phyloP scores from a whole-genome alignment of 2,888 invertebrate genomes.

The Trichogramma evanescens region DNA sequence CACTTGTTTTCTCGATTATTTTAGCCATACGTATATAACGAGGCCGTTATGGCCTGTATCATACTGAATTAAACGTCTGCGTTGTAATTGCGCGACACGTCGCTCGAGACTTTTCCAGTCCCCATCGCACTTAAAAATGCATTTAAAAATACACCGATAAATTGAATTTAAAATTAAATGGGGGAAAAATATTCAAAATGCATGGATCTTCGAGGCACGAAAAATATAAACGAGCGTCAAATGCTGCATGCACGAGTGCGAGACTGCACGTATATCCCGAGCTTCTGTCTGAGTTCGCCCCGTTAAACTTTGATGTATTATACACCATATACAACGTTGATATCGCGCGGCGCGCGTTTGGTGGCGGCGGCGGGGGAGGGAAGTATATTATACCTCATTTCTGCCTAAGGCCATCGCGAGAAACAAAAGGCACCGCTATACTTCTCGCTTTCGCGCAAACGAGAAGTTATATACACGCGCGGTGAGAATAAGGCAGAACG shows the following conservation, averaged over 20 bases:
- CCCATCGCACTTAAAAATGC: background rate
- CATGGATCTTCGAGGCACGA: too few species aligned
- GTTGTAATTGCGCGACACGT: too few species aligned
- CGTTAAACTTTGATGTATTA: slow-evolving; percentile 36
- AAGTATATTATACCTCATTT: too few species aligned
- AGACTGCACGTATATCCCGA: too few species aligned
- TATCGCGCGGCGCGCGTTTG: background rate
- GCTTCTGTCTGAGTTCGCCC: slow-evolving; percentile 8
- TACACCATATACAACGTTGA: slow-evolving; percentile 17
- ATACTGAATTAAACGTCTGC: too few species aligned
- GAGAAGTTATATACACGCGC: slow-evolving; percentile 28
- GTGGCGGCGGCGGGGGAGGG: too few species aligned
- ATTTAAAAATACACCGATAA: background rate
- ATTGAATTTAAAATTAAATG: too few species aligned
- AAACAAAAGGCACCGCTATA: slow-evolving; percentile 25
- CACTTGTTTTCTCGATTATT: background rate
- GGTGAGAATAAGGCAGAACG: too few species aligned
- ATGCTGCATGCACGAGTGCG: too few species aligned
- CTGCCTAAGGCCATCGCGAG: slow-evolving; percentile 22
- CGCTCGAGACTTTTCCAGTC: background rate
- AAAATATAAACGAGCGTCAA: too few species aligned
- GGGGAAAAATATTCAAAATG: too few species aligned
- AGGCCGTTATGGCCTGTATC: background rate
- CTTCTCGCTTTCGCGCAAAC: slow-evolving; percentile 25
- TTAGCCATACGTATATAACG: background rate